Evolutionary conservation across 2,113 vertebrate species (phyloP), one percentile per base, ranked within the genome.

Genomic region (Mustela nigripes): DNA sequence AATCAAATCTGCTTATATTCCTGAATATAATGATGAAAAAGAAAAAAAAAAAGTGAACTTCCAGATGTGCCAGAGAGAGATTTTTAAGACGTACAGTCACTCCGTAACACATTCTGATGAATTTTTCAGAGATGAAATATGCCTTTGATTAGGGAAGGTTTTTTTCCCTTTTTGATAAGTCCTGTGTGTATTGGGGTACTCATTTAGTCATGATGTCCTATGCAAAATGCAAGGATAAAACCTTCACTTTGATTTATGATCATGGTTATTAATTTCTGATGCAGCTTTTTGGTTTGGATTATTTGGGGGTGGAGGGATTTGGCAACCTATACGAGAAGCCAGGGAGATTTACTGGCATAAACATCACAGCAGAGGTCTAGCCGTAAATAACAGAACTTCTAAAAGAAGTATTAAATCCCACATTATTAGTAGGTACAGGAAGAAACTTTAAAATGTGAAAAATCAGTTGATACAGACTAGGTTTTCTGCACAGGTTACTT

Each of bases 251-350:
- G 96, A 98, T 97, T 98, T 98, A 98, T 89, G 97, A 93, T 78
- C 76, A 10, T 16, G 26, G 91, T 98, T 98, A 98, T 98, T 98
- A 97, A 96, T 95, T 98, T 97, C 94, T 96, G 96, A 97, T 96
- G 95, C 92, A 89, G 95, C 97, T 92, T 97, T 98, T 97, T 10
- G 97, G 86, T 95, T 96, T 84, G 96, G 92, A 93, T 97, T 97
- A 98, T 97, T 94, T 82, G 90, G 88, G 87, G 97, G 95, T 94
- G 94, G 97, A 97, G 94, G 97, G 82, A 95, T 84, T 96, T 96
- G 96, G 97, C 95, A 83, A 31, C 9, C 4, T 28, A 3, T 36
- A 26, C 31, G 92, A 78, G 96, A 78, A 81, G 87, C 48, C 24
- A 1, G 79, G n/a, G 80, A 96, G 95, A 97, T 97, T 97, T 97